Evolutionary conservation across 2,113 vertebrate species (phyloP).

Genomic region (Barnardius zonarius): DNA sequence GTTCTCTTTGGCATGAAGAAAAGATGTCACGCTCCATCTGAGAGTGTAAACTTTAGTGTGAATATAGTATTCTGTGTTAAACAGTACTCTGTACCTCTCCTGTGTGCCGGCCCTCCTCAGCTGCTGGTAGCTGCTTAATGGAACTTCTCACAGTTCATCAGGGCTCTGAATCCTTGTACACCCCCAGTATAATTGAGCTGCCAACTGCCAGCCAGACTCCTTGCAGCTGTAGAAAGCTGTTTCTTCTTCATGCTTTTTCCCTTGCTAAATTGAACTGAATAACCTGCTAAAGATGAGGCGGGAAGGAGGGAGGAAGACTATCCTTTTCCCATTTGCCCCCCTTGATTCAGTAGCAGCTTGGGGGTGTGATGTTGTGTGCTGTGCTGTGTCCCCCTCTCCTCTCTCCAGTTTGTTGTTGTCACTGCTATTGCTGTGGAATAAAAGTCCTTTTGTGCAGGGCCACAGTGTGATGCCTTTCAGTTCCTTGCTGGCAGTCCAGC

Average conservation of each 20-base stretch:
- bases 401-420: not conserved
- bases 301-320: not conserved
- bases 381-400: not conserved
- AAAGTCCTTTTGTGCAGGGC: constrained; percentile 42
- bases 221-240: not conserved
- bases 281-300: not conserved
- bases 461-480: constrained; percentile 7
- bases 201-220: not conserved
- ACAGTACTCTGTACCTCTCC: not conserved
- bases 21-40: not conserved
- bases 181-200: not conserved
- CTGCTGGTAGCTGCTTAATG: not conserved
- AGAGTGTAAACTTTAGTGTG: not conserved
- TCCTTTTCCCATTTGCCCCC: not conserved
- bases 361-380: not conserved
- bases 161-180: not conserved
- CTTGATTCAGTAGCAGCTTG: not conserved
- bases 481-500: not conserved
- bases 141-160: not conserved
- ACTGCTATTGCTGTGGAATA: constrained; percentile 15
- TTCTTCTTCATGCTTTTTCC: not conserved
- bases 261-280: not conserved
- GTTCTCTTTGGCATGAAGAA: not conserved
- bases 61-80: not conserved
- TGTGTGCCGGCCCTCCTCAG: not conserved